phyloP scores from a whole-genome alignment of 2,888 invertebrate genomes.

The Scaptomyza polygonia region DNA sequence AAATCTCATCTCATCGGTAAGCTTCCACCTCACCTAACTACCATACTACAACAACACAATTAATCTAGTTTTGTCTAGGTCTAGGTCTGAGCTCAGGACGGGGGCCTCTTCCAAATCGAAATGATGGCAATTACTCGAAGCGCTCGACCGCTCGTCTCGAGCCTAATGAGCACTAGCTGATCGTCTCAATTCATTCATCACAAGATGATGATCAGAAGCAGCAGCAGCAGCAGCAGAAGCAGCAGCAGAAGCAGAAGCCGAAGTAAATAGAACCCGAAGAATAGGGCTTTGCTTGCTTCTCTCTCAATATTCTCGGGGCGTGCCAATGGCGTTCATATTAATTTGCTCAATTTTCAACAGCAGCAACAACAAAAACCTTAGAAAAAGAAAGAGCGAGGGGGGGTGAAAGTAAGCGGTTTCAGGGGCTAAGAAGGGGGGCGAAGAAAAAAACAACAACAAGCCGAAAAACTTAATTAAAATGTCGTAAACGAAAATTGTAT shows the following conservation, averaged over 20 bases:
- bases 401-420: slow-evolving; percentile 8
- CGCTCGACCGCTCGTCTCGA: slow-evolving; percentile 53
- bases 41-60: slow-evolving; percentile 55
- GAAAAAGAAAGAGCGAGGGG: slow-evolving; percentile 4
- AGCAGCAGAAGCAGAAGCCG: too few relatives aligned
- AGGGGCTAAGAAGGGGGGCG: not conserved
- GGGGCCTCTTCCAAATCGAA: slow-evolving; percentile 35
- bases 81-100: too few relatives aligned
- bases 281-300: slow-evolving; percentile 10
- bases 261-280: slow-evolving; percentile 1
- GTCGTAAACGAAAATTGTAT: slow-evolving; percentile 79
- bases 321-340: slow-evolving; percentile 77
- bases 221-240: not conserved
- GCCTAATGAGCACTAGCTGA: slow-evolving; percentile 61
- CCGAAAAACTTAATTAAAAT: slow-evolving; percentile 78
- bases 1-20: slow-evolving; percentile 9
- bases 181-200: slow-evolving; percentile 76
- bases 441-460: slow-evolving; percentile 4
- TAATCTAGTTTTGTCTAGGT: slow-evolving; percentile 61
- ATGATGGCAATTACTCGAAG: slow-evolving; percentile 74
- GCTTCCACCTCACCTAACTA: slow-evolving; percentile 24
- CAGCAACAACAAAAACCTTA: not conserved
- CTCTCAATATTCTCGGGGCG: slow-evolving; percentile 62
- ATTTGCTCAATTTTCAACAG: slow-evolving; percentile 70
- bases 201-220: slow-evolving; percentile 42